Evolutionary conservation across 2,113 vertebrate species (phyloP), one percentile per base, ranked within the genome.

Genomic region (Pluvialis apricaria): DNA sequence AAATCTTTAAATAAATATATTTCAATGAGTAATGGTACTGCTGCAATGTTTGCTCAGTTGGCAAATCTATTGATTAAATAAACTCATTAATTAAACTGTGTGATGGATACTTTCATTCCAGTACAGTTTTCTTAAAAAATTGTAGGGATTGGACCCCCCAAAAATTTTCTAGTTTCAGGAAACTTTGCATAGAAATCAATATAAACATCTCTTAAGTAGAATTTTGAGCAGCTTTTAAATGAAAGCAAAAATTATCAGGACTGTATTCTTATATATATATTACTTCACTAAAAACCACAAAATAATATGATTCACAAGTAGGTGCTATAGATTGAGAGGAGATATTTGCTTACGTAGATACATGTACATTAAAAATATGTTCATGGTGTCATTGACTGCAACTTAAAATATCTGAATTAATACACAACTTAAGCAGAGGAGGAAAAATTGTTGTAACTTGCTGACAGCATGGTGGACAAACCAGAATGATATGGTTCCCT

Each of bases 1-100:
- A 97, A 96, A 94, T 96, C 95, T 96, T 96, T 97, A 96, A 97
- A 94, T 91, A 96, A 97, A 89, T 82, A 6, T 54, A 93, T 94
- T 97, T 88, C 36, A 83, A 32, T 79, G 26, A 11, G 38, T 86
- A 82, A 86, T 55, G 7, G 5, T 29, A 62, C 66, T 90, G 19
- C 22, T 80, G 75, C n/a, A 62, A 68, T 90, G 20, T 91, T 95
- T 95, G n/a, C 55, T 95, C 93, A 90, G 42, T 34, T 86, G 88
- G 38, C 32, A 79, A 97, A 92, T 87, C 15, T 55, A 31, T 88
- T 96, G 51, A 95, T 91, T 96, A 92, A 96, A 91, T 78, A 75
- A 88, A 44, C 16, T 92, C 32, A 91, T 92, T 96, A 95, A 89
- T 86, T 93, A 44, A 88, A 40, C 9, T 84, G 9, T 69, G 55